Evolutionary conservation across 2,797 vertebrate species (phyloP).

Genomic region (Intellagama lesueurii): DNA sequence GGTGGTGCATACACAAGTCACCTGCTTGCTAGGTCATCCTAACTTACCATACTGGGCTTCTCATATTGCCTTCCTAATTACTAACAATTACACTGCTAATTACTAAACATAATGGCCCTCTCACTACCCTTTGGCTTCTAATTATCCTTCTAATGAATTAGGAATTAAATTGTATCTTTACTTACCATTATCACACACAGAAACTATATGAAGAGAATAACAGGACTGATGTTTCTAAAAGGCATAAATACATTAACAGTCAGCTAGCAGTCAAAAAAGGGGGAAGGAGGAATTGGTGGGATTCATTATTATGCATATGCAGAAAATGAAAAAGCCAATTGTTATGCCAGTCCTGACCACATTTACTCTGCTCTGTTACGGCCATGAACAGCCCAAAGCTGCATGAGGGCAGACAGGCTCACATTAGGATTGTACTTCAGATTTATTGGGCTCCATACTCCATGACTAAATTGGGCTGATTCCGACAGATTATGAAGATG

Average conservation of each 20-base stretch:
- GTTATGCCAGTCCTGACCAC: background rate
- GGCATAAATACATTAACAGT: background rate
- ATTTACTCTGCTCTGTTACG: background rate
- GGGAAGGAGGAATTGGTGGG: background rate
- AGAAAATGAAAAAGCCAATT: background rate
- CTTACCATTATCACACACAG: background rate
- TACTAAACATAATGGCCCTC: constrained; percentile 6
- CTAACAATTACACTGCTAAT: background rate
- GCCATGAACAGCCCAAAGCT: no score
- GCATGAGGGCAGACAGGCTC: background rate
- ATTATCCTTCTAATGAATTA: constrained; percentile 29
- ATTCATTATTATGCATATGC: background rate
- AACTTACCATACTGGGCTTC: background rate
- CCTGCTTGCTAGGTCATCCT: background rate
- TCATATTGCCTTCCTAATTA: background rate
- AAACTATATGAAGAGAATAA: background rate
- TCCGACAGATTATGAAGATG: background rate
- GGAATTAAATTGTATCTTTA: constrained; percentile 16
- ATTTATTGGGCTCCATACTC: background rate
- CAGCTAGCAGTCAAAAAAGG: background rate
- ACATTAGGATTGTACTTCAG: background rate
- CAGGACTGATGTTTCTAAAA: background rate
- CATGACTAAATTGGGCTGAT: background rate
- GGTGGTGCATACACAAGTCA: background rate
- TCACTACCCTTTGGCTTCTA: constrained; percentile 5